Conservation (phyloP, 1,140 invertebrate genomes). For the Rhysida immarginata region DNA sequence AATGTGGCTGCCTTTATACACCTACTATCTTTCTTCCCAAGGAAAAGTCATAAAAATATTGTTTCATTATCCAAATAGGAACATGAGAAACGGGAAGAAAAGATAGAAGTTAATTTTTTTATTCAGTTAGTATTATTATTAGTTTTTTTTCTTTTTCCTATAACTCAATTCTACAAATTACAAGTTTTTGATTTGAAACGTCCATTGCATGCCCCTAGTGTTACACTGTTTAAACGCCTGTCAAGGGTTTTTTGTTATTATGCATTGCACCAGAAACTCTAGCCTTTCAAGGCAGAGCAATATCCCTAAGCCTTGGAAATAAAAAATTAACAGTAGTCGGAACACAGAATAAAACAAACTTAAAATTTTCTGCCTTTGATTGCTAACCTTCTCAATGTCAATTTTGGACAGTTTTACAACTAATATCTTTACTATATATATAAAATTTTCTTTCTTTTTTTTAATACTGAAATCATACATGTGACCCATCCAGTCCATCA, state of each 20-base stretch:
- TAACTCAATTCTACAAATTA: not conserved
- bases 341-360: not conserved
- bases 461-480: too few species aligned
- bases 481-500: too few species aligned
- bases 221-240: not conserved
- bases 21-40: not conserved
- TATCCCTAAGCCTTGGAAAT: not conserved
- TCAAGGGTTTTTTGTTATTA: not conserved
- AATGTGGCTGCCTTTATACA: not conserved
- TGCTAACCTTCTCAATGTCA: not conserved
- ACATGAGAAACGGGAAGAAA: not conserved
- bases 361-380: not conserved
- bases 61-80: too few species aligned
- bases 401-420: not conserved
- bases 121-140: too few species aligned
- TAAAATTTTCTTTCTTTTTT: too few species aligned
- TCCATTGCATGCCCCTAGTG: slow-evolving; percentile 1
- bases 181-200: not conserved
- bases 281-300: too few species aligned
- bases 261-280: not conserved
- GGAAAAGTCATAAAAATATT: too few species aligned
- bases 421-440: not conserved
- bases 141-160: not conserved
- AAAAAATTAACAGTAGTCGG: not conserved
- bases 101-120: not conserved